phyloP scores from a whole-genome alignment of 2,888 invertebrate genomes.

The Agrotis puta region DNA sequence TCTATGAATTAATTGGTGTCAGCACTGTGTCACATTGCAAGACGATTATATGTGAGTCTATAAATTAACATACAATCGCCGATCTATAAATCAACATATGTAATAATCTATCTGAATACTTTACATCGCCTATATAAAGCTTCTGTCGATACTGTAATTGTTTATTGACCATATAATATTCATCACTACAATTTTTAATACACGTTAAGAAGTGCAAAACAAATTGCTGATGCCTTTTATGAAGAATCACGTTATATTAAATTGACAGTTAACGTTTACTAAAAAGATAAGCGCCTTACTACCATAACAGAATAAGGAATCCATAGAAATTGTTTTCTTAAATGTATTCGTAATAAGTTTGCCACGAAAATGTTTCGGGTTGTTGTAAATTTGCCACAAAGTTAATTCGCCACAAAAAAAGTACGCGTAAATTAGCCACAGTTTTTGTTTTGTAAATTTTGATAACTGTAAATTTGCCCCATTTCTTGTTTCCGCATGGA shows the following conservation, averaged over 20 bases:
- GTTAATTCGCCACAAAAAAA: too few relatives aligned
- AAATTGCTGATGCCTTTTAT: conserved; percentile 7
- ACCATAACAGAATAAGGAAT: not conserved
- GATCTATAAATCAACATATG: conserved; percentile 43
- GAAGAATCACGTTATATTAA: too few relatives aligned
- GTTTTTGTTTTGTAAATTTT: too few relatives aligned
- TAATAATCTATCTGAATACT: conserved; percentile 12
- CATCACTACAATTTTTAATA: conserved; percentile 19
- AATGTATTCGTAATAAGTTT: not conserved
- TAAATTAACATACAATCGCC: conserved; percentile 63
- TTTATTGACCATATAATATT: conserved; percentile 26
- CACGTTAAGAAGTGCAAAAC: not conserved
- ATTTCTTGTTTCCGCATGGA: too few relatives aligned
- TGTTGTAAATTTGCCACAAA: too few relatives aligned
- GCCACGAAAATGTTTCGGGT: not conserved
- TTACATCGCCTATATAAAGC: conserved; percentile 12
- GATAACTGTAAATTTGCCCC: too few relatives aligned
- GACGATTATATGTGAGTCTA: conserved; percentile 26
- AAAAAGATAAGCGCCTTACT: not conserved
- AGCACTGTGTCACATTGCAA: conserved; percentile 26
- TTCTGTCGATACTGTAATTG: conserved; percentile 6
- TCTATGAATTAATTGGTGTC: conserved; percentile 45
- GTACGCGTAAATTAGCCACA: too few relatives aligned
- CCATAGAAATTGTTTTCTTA: not conserved
- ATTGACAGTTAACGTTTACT: not conserved